Conservation (phyloP, 2,113 vertebrate genomes). For the Panthera uncia region DNA sequence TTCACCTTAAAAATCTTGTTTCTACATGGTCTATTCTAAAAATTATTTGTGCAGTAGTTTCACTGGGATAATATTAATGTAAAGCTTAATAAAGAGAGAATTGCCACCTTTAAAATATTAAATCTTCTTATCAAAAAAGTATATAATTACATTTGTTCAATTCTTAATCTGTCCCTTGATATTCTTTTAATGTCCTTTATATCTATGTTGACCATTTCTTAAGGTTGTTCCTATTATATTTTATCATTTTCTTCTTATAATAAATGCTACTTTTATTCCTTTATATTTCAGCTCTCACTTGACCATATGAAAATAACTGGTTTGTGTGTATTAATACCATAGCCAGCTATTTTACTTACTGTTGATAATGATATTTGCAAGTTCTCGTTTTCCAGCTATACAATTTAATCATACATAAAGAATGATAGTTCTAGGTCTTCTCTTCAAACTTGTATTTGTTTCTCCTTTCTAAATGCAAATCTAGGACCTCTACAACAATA, state of each 20-base stretch:
- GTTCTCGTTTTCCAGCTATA: neutral
- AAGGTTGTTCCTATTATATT: neutral
- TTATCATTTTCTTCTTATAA: slow-evolving; percentile 15
- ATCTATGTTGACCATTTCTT: neutral
- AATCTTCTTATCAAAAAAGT: neutral
- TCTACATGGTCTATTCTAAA: neutral
- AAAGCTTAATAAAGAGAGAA: neutral
- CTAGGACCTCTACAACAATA: neutral
- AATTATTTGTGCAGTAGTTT: neutral
- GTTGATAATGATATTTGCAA: neutral
- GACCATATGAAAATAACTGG: neutral
- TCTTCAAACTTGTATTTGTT: neutral
- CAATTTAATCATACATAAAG: neutral
- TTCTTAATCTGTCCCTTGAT: neutral
- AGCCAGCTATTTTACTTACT: neutral
- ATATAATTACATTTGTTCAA: neutral
- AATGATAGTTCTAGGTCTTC: neutral
- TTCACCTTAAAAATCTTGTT: neutral
- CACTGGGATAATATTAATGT: neutral
- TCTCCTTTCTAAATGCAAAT: neutral
- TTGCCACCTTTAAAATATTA: neutral
- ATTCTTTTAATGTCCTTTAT: neutral
- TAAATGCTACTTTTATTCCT: neutral
- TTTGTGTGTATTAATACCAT: neutral
- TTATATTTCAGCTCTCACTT: neutral